Evolutionary conservation across 2,888 invertebrate genomes (phyloP), one percentile per base, ranked within the genome.

Genomic region (Brachypalpus laphriformis): DNA sequence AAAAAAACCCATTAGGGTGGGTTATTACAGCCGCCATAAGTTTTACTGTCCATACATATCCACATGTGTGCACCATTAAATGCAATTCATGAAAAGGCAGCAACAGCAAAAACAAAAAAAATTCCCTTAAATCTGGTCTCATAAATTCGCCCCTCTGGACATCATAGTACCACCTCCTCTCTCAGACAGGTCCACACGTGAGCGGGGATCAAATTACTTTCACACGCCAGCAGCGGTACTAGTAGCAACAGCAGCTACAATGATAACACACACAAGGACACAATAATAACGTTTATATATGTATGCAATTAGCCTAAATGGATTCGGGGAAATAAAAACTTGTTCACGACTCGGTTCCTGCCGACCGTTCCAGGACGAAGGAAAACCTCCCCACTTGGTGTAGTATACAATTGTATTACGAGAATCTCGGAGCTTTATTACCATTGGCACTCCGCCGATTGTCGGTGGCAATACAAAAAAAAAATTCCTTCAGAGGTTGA

Each of bases 261-360:
- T 28, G 57, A 37, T 63, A 56, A 34, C 34, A 63, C 63, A 66
- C 18, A 37, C 45, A 49, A 57, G 45, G 25, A 31, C 56, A 63
- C n/a, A 40, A 42, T 45, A 72, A 71, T 54, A 66, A 72, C 42
- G 31, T 34, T 51, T 61, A 28, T 70, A 40, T 74, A 56, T 57
- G 81, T 42, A 76, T 85, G 85, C 81, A 85, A 85, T 85, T 85
- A 85, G 75, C 71, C 65, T 75, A 85, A 85, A 85, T 85, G 85
- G 85, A 85, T 85, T 85, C 75, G 71, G 81, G 47, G 54, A 76
- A 81, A 85, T 76, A 85, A 81, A 85, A 85, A 76, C 83, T 74
- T 80, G 80, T 85, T 71, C 83, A 51, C 22, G 45, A 56, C 65
- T 31, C 65, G 18, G 18, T 56, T 68, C 63, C 75, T 45, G 49